Evolutionary conservation across 2,888 invertebrate genomes (phyloP).

Genomic region (Aphidoletes aphidimyza): DNA sequence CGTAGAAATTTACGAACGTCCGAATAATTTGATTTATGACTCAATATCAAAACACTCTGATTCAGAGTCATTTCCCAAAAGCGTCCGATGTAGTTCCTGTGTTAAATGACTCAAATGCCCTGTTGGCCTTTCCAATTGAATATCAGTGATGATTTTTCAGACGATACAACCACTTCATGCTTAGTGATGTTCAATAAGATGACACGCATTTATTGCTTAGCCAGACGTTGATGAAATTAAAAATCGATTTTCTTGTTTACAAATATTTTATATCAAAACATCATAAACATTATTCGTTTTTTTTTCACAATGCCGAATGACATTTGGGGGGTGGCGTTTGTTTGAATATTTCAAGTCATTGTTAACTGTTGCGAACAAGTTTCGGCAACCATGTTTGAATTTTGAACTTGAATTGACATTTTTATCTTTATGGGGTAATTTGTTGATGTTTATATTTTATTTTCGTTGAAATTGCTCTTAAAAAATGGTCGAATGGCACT

Average conservation of each 20-base stretch:
- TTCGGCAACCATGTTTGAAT: not conserved
- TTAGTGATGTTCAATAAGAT: too few species aligned
- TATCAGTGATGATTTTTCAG: too few species aligned
- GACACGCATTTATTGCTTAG: too few species aligned
- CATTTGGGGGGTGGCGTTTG: not conserved
- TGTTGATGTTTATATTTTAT: not conserved
- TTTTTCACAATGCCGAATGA: not conserved
- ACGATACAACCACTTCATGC: too few species aligned
- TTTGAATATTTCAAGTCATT: not conserved
- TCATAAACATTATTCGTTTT: not conserved
- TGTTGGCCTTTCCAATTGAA: too few species aligned
- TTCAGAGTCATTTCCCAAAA: not conserved
- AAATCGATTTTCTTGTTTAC: constrained; percentile 1
- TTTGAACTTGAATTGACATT: not conserved
- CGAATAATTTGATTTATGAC: constrained; percentile 37
- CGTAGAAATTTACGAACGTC: constrained; percentile 1
- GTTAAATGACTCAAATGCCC: not conserved
- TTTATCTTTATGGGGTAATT: constrained; percentile 19
- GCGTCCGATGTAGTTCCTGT: not conserved
- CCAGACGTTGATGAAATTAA: not conserved
- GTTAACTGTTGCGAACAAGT: not conserved
- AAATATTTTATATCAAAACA: constrained; percentile 1
- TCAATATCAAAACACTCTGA: constrained; percentile 5
- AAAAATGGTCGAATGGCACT: not conserved
- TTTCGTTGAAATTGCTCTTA: not conserved